Evolutionary conservation across 2,888 invertebrate genomes (phyloP).

Genomic region (Spatulosminthurus flaviceps): DNA sequence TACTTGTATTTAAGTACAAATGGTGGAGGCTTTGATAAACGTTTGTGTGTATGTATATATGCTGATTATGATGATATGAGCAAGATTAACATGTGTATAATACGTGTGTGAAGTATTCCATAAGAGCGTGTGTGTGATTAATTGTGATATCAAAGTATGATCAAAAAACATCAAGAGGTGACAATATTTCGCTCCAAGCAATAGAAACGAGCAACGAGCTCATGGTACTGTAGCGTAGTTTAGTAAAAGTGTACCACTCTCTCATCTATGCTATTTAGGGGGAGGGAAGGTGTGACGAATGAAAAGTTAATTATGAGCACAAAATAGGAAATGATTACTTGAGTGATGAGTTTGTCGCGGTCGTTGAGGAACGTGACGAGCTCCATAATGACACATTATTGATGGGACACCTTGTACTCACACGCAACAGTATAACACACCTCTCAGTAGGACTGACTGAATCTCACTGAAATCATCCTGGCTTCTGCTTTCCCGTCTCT

Average conservation of each 20-base stretch:
- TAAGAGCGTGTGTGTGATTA: neutral
- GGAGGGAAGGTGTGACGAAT: slow-evolving; percentile 12
- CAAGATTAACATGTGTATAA: too few relatives aligned
- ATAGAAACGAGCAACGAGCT: neutral
- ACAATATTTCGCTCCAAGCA: neutral
- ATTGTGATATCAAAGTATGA: slow-evolving; percentile 22
- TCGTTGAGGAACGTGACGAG: slow-evolving; percentile 46
- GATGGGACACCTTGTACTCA: slow-evolving; percentile 15
- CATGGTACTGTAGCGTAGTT: too few relatives aligned
- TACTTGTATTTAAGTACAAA: too few relatives aligned
- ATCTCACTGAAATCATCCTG: slow-evolving; percentile 43
- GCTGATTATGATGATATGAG: too few relatives aligned
- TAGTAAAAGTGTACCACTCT: too few relatives aligned
- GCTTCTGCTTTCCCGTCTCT: slow-evolving; percentile 20
- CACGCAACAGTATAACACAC: slow-evolving; percentile 23
- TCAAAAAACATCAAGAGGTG: slow-evolving; percentile 5
- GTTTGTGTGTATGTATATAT: too few relatives aligned
- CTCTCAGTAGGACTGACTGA: slow-evolving; percentile 35
- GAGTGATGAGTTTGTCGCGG: slow-evolving; percentile 48
- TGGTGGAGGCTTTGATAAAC: too few relatives aligned
- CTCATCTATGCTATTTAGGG: neutral
- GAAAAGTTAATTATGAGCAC: slow-evolving; percentile 20
- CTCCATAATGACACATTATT: slow-evolving; percentile 46
- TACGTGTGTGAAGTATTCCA: too few relatives aligned
- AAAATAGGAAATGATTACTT: slow-evolving; percentile 34